Evolutionary conservation across 2,797 vertebrate genomes (phyloP), one percentile per base, ranked within the genome.

Genomic region (Takifugu ocellatus): DNA sequence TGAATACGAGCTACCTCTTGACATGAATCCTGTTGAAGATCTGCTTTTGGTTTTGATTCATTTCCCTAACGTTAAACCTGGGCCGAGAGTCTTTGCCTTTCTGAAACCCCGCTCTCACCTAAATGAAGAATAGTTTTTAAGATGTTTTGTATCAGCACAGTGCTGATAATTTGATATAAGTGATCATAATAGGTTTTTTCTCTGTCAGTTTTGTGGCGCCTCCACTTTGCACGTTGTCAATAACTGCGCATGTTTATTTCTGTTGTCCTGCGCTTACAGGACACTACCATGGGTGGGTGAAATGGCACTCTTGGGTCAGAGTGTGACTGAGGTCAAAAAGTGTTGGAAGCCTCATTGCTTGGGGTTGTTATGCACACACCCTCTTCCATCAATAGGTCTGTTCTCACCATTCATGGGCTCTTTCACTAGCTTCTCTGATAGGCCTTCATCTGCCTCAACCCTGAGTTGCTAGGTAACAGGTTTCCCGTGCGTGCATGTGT

Each of bases 391-490:
- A 80, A 83, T 86, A 69, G 74, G 63, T 68, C 78, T 67, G 68
- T 77, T 77, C 76, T 83, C 64, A 63, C 49, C 25, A 58, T 77
- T 74, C 68, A 75, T 48, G 39, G 36, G 66, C 69, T 84, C 66
- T 82, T 81, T 85, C 64, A 75, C 82, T 70, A 72, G 73, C 72
- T 87, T 68, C 75, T 86, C 78, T 74, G 78, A 87, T 91, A 89
- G 83, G 80, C 74, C 83, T 74, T 78, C 89, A 90, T 90, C 86
- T 90, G 85, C 88, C 86, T 89, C 82, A 87, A 91, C 86, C 84
- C 76, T 82, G 81, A 78, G 90, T 93, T 90, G 88, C 92, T 90
- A 92, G 82, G 92, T 87, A 93, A 93, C 92, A 91, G 81, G 82
- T 83, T 83, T 84, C 79, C 76, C 33, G 66, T 79, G 62, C 74